Base-by-base conservation (phyloP, 2,113 vertebrate species). In the Scortum barcoo region DNA sequence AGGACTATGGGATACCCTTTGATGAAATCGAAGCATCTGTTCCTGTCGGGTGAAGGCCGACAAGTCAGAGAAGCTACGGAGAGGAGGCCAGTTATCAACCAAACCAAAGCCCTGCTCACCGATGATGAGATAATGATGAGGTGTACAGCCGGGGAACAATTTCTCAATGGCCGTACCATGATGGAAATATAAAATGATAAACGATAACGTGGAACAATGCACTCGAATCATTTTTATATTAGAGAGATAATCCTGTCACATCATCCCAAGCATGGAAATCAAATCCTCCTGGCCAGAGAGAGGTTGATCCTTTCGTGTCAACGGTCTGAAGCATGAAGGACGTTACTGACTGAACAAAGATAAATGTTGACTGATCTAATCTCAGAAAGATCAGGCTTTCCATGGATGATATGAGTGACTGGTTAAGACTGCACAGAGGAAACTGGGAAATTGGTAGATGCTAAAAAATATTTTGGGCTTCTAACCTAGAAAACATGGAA, bases 361-460 rank as follows among this genome's bases (percentile, higher is more conserved):
- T 61, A 71, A 75, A 83, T 61, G 58, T 42, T 86, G 78, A 81
- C 84, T 62, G 76, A 80, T 83, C 38, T 83, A 83, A 91, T 91
- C 84, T 69, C 76, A 6, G 54, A n/a, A 36, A 73, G 78, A 74
- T 80, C 61, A 50, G 57, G 61, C 28, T 58, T 71, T 75, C 58
- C 48, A 38, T 66, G 51, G 19, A 78, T 61, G 17, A 74, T 72
- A 65, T 50, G 80, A 76, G 56, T 65, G 81, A 84, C 73, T 73
- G 86, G 68, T 72, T 73, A 28, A 17, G 58, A 74, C 68, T 56
- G 28, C 38, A 70, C 0, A 60, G 30, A 57, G 53, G 20, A 53
- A 72, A 58, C 33, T 30, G n/a, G 56, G 53, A 56, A 68, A 76
- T 1, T 20, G n/a, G 67, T 58, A 26, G 16, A 60, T 0, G 8